These are phyloP conservation scores for Microctonus hyperodae DNA, from an alignment of 2,888 invertebrate genomes.

Conservation along the genomic window DNA sequence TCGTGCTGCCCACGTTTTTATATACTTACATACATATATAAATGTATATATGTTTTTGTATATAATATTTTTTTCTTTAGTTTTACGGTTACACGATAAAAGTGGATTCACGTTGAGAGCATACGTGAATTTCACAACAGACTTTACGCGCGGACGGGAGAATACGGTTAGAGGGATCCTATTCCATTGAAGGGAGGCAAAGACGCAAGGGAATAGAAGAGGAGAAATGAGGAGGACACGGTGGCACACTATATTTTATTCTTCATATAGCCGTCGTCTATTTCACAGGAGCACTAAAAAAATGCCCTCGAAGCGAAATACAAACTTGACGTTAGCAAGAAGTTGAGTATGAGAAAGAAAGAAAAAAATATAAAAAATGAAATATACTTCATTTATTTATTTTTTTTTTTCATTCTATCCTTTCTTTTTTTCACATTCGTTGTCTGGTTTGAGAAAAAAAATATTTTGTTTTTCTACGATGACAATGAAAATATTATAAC, in stretches of 20 bases:
- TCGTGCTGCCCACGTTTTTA: neutral
- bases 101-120: conserved; percentile 19
- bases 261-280: neutral
- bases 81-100: conserved; percentile 28
- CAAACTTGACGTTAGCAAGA: neutral
- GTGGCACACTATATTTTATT: conserved; percentile 7
- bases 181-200: conserved; percentile 7
- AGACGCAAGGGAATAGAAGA: neutral
- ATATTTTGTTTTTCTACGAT: neutral
- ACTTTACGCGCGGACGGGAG: conserved; percentile 18
- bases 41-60: no score
- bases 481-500: neutral
- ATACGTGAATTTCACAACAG: conserved; percentile 18
- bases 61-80: conserved; percentile 17
- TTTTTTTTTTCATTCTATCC: neutral
- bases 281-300: neutral
- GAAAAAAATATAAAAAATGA: no score
- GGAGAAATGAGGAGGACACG: neutral
- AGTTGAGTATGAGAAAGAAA: neutral
- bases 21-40: no score
- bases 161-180: conserved; percentile 20
- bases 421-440: neutral
- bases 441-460: neutral
- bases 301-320: neutral
- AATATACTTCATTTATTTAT: neutral